phyloP scores from a whole-genome alignment of 2,797 vertebrate species.

The Anas bernieri region DNA sequence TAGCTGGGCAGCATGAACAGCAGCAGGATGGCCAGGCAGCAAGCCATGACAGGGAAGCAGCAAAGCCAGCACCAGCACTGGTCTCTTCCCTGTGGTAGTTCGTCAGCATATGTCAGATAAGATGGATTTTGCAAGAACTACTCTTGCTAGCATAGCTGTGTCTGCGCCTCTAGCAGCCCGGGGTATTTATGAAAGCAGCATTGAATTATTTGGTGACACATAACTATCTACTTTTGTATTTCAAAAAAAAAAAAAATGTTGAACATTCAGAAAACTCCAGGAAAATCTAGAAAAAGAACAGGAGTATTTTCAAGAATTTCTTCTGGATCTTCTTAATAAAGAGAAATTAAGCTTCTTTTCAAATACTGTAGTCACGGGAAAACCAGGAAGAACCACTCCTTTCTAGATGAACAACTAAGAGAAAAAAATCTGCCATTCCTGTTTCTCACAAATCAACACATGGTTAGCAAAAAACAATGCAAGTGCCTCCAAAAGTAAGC shows the following conservation, averaged over 20 bases:
- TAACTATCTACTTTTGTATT: neutral
- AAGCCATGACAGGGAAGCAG: neutral
- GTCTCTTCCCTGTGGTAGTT: neutral
- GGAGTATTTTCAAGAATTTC: neutral
- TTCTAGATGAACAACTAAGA: neutral
- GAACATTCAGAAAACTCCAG: neutral
- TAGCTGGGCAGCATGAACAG: neutral
- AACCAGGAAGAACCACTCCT: neutral
- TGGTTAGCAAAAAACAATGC: neutral
- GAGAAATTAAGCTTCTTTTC: neutral
- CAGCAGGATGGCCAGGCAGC: neutral
- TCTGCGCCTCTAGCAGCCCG: neutral
- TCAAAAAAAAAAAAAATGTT: neutral
- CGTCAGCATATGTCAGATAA: neutral
- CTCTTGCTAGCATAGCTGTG: neutral
- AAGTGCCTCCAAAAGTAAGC: neutral
- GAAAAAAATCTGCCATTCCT: rapidly evolving
- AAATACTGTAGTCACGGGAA: neutral
- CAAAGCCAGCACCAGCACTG: neutral
- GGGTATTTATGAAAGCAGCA: neutral
- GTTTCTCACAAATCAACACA: neutral
- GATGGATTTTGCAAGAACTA: neutral
- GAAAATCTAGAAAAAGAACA: neutral
- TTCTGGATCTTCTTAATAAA: neutral
- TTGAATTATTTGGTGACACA: neutral